Percentiles rank a stretch among this genome's conserved stretches.
phyloP scores from a whole-genome alignment of 2,113 vertebrate genomes.

The Clinocottus analis region DNA sequence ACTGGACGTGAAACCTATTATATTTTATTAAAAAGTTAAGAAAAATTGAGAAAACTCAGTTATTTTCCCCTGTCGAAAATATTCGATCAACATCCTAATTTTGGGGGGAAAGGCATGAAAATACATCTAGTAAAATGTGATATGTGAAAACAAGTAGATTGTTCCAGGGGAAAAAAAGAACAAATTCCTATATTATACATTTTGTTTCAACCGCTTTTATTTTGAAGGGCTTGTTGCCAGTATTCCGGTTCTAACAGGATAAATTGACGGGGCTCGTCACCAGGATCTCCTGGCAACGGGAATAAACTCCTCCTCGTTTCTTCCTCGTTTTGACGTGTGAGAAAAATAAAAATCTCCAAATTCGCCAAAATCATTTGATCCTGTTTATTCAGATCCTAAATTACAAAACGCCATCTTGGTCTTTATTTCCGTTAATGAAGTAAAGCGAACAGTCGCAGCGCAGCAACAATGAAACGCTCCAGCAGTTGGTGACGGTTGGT shows the following conservation, averaged over 20 bases:
- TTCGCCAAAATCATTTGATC: background rate
- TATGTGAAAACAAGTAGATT: background rate
- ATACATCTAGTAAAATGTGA: background rate
- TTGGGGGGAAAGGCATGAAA: no score
- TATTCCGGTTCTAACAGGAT: background rate
- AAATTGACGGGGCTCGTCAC: background rate
- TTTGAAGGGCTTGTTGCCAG: background rate
- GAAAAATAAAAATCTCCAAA: background rate
- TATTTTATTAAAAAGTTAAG: no score
- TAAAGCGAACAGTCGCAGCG: background rate
- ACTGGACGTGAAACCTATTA: no score
- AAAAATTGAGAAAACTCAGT: no score
- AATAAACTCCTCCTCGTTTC: constrained; percentile 36
- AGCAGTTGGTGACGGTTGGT: background rate
- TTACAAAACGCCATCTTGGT: background rate
- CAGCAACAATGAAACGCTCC: background rate
- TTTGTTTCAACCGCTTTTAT: constrained; percentile 2
- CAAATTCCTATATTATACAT: background rate
- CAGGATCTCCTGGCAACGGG: constrained; percentile 36
- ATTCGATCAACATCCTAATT: no score
- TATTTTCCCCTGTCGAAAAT: no score
- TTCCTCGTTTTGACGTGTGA: background rate
- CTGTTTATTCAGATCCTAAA: background rate
- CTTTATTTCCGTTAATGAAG: background rate
- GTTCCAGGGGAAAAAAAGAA: background rate